Base-by-base conservation (phyloP, 2,797 vertebrate species). In the Streptopelia turtur region DNA sequence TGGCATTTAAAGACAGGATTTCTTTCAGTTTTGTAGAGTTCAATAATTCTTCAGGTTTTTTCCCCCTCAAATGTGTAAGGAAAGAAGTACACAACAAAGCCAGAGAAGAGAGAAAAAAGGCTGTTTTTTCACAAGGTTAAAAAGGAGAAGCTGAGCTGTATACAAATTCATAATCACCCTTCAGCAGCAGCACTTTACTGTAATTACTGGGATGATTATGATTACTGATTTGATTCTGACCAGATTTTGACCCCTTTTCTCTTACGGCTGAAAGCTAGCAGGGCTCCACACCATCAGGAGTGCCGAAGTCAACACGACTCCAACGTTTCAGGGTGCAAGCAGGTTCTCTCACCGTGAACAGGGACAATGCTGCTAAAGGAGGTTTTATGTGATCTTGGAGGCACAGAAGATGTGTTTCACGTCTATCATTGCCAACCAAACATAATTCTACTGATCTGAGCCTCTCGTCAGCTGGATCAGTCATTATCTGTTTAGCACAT, bases 121-220 rank as follows among this genome's bases (percentile, higher is more conserved):
- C 4, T 56, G 21, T 24, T 53, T 76, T 60, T 71, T 68, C 77
- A 49, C 49, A 50, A 8, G 4, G 11, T 41, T 82, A 41, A 72
- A 77, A 87, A 71, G 30, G 14, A 84, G 61, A 66, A 82, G 50
- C 31, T 57, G 65, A 75, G 63, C 49, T 56, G 49, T 71, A 28
- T 13, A 89, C 59, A 89, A 91, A 87, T 70, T 63, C 78, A 45
- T 31, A 68, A 83, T 31, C 24, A 57, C 15, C 49, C 59, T 68
- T 20, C 39, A 83, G 83, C 49, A 89, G 49, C 61, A 50, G 53
- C 24, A 61, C 53, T 91, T 80, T 21, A 33, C 72, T 83, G 53
- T n/a, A 94, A 43, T 93, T 87, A 91, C 69, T 49, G 20, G 13
- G 30, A 63, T 41, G 15, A 85, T 80, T 57, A 25, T n/a, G 75